Percentiles rank a stretch among this genome's conserved stretches.
These are phyloP conservation scores for Ardeotis arabs DNA, from an alignment of 2,113 vertebrate genomes.

Conservation along the genomic window DNA sequence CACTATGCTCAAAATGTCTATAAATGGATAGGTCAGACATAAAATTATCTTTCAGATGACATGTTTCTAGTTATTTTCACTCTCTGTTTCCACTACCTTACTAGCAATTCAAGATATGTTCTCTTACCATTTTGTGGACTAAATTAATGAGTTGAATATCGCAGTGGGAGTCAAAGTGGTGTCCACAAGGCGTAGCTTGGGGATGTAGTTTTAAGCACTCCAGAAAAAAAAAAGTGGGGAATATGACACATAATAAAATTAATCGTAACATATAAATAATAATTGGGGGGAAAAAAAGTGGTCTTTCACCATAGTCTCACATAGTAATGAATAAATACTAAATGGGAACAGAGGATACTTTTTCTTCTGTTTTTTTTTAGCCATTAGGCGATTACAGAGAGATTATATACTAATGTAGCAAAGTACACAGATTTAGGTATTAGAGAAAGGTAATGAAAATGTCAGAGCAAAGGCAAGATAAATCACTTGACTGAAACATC, in stretches of 20 bases:
- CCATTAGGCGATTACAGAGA: not conserved
- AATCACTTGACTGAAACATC: not conserved
- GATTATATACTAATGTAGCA: not conserved
- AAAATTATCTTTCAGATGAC: not conserved
- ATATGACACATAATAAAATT: not conserved
- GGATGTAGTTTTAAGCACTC: not conserved
- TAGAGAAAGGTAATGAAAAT: slow-evolving; percentile 22
- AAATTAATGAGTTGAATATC: not conserved
- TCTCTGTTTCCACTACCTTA: not conserved
- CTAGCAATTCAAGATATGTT: not conserved
- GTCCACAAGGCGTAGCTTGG: not conserved
- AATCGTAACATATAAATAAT: not conserved
- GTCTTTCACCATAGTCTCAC: not conserved
- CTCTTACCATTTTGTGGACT: not conserved
- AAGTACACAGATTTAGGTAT: not conserved
- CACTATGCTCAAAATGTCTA: not conserved
- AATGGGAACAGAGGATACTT: not conserved
- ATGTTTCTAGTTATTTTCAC: not conserved
- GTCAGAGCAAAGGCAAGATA: not conserved
- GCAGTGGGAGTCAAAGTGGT: not conserved
- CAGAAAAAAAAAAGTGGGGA: not conserved
- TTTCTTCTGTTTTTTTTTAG: not conserved
- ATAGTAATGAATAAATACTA: not conserved
- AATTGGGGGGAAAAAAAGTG: accelerated
- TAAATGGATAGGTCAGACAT: not conserved